Evolutionary conservation across 64 coral and sea anemone species (phyloP).

Genomic region (Porites lutea): DNA sequence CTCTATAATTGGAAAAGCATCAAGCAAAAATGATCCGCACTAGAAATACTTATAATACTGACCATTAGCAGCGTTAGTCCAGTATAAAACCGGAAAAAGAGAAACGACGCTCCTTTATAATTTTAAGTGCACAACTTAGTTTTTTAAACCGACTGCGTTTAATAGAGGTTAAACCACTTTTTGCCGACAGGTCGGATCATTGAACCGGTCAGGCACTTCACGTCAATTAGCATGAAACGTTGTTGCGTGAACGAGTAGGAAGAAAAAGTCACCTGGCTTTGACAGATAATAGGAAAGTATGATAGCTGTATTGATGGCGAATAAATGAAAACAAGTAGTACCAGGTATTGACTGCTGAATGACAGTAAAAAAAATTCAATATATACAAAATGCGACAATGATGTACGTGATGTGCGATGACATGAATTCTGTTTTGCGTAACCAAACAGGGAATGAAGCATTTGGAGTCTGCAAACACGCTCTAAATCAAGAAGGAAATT

Average conservation of each 20-base stretch:
- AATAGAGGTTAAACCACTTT: slow-evolving; percentile 21
- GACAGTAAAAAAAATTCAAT: too few relatives aligned
- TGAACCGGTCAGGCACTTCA: neutral
- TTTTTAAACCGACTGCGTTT: neutral
- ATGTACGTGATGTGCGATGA: neutral
- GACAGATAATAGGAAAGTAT: neutral
- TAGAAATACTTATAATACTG: neutral
- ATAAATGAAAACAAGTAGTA: too few relatives aligned
- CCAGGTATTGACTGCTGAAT: too few relatives aligned
- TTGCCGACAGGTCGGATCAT: neutral
- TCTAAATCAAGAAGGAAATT: neutral
- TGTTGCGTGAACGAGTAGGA: neutral
- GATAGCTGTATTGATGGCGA: too few relatives aligned
- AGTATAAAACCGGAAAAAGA: slow-evolving; percentile 49
- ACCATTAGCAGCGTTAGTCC: neutral
- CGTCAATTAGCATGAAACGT: neutral
- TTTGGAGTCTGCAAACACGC: neutral
- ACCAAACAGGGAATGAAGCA: neutral
- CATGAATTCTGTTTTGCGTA: neutral
- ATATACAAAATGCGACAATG: neutral
- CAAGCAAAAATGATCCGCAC: neutral
- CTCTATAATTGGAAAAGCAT: slow-evolving; percentile 9
- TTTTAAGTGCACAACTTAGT: slow-evolving; percentile 28
- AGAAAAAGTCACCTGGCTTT: slow-evolving; percentile 17
- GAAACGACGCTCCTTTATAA: slow-evolving; percentile 32